Evolutionary conservation across 1,140 invertebrate species (phyloP).

Genomic region (Coelopa frigida): DNA sequence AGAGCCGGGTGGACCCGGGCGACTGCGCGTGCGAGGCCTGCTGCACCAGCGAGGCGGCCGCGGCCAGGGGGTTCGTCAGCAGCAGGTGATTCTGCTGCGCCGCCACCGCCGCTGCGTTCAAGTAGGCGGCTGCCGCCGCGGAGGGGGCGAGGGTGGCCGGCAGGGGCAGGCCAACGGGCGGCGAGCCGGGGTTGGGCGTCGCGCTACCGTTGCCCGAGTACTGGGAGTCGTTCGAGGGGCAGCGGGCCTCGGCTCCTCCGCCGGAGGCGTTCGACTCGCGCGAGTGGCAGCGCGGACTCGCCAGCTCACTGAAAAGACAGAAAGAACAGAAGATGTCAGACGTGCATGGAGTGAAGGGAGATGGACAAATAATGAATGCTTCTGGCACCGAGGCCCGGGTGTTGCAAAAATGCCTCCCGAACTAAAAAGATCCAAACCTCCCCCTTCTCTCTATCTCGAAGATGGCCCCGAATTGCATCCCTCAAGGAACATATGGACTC

Average conservation of each 20-base stretch:
- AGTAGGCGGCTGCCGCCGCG: conserved; percentile 52
- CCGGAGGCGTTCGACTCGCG: conserved; percentile 62
- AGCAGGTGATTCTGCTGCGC: conserved; percentile 65
- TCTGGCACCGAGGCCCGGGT: too few relatives aligned
- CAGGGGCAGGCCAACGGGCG: conserved; percentile 49
- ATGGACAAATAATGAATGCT: too few relatives aligned
- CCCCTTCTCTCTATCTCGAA: too few relatives aligned
- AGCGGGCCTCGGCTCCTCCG: conserved; percentile 45
- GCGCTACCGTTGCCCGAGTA: conserved; percentile 60
- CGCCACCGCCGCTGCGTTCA: conserved; percentile 69
- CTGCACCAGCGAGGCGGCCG: conserved; percentile 56
- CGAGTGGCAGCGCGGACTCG: conserved; percentile 69
- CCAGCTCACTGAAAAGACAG: conserved; percentile 55
- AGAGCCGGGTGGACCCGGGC: conserved; percentile 42
- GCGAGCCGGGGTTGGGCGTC: conserved; percentile 46
- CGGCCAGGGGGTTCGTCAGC: too few relatives aligned
- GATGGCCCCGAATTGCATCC: too few relatives aligned
- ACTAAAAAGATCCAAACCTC: too few relatives aligned
- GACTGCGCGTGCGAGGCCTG: conserved; percentile 53
- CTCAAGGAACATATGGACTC: too few relatives aligned
- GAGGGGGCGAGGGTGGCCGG: conserved; percentile 49
- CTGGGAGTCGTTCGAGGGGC: conserved; percentile 60
- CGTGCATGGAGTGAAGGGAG: too few relatives aligned
- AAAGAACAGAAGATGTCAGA: neutral
- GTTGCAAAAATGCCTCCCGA: too few relatives aligned